These are phyloP conservation scores for Goniozus legneri DNA, from an alignment of 1,140 invertebrate species.

Conservation along the genomic window DNA sequence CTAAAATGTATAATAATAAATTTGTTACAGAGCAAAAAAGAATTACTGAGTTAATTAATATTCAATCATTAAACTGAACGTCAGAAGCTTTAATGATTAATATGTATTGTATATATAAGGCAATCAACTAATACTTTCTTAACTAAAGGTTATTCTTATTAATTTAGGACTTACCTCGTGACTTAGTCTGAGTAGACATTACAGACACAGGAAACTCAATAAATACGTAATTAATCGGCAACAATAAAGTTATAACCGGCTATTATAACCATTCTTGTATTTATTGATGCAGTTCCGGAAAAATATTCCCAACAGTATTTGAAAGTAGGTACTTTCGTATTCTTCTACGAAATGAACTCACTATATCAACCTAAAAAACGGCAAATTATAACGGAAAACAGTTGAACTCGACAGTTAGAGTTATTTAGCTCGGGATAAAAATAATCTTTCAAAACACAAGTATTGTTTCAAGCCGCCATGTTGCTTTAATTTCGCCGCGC, in stretches of 20 bases:
- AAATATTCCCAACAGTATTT: not conserved
- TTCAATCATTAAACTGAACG: not conserved
- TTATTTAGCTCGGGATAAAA: slow-evolving; percentile 8
- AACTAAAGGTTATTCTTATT: not conserved
- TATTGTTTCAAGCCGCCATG: slow-evolving; percentile 28
- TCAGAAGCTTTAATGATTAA: not conserved
- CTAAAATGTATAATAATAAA: slow-evolving; percentile 27
- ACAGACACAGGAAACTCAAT: too few relatives aligned
- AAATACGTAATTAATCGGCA: too few relatives aligned
- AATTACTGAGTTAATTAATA: not conserved
- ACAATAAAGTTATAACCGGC: too few relatives aligned
- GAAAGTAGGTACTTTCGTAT: not conserved
- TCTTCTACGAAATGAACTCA: not conserved
- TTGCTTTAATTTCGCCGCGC: slow-evolving; percentile 20
- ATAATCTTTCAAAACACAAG: slow-evolving; percentile 18
- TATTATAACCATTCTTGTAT: not conserved
- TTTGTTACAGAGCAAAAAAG: not conserved
- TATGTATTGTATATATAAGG: too few relatives aligned
- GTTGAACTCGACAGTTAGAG: not conserved
- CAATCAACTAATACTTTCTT: not conserved
- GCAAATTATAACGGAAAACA: not conserved
- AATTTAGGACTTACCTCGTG: not conserved
- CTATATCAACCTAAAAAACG: not conserved
- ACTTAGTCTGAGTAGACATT: not conserved
- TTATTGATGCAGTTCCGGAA: not conserved